These are phyloP conservation scores for Ceyx melanurus DNA, from an alignment of 2,113 vertebrate species.

Conservation along the genomic window DNA sequence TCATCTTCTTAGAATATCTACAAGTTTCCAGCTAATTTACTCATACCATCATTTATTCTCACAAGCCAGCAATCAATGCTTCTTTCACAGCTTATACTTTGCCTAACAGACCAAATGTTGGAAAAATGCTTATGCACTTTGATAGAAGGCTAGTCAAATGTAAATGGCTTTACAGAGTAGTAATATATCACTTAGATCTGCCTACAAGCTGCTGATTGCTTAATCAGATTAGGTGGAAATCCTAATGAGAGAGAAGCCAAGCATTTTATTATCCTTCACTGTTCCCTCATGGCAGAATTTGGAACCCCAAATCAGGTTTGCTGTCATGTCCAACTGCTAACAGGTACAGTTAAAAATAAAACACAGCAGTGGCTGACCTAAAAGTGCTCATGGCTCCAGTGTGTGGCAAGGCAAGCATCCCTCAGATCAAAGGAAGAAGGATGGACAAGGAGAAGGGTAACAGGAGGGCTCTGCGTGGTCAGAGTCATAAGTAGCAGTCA, in stretches of 20 bases:
- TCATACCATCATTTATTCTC: background rate
- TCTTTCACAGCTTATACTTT: slow-evolving; percentile 23
- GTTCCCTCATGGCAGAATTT: slow-evolving; percentile 9
- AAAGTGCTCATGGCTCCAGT: slow-evolving; percentile 34
- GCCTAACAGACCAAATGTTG: slow-evolving; percentile 3
- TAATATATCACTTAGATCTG: slow-evolving; percentile 38
- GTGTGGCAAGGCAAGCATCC: slow-evolving; percentile 23
- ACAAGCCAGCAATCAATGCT: background rate
- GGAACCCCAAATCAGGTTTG: slow-evolving; percentile 6
- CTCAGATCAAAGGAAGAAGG: slow-evolving; percentile 31
- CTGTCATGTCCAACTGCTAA: slow-evolving; percentile 4
- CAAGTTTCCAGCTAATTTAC: slow-evolving; percentile 10
- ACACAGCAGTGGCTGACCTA: slow-evolving; percentile 42
- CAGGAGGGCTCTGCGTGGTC: background rate
- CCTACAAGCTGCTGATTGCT: slow-evolving; percentile 16
- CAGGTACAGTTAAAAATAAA: slow-evolving; percentile 40
- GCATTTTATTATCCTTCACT: slow-evolving; percentile 29
- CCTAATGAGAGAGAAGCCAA: slow-evolving; percentile 5
- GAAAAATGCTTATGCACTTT: slow-evolving; percentile 30
- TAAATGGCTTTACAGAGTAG: slow-evolving; percentile 21
- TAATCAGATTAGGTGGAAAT: slow-evolving; percentile 31
- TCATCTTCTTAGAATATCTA: background rate
- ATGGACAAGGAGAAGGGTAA: background rate
- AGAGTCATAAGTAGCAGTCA: background rate
- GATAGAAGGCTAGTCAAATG: slow-evolving; percentile 41